Conservation (phyloP, 2,113 vertebrate genomes). For the Channa maculata region DNA sequence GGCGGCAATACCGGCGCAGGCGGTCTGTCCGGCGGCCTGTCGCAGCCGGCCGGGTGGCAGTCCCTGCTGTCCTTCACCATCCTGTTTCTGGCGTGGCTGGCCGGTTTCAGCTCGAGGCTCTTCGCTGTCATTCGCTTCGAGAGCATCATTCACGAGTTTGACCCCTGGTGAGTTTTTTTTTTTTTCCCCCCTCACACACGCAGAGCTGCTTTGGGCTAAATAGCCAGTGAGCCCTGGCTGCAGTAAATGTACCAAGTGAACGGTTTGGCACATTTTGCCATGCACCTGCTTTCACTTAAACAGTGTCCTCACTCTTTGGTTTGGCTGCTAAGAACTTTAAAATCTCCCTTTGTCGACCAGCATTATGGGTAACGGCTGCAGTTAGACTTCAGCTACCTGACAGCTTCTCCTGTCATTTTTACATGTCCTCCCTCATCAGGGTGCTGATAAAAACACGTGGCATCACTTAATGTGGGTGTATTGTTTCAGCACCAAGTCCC, state of each 20-base stretch:
- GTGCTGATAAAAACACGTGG: background rate
- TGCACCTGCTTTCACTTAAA: too few relatives aligned
- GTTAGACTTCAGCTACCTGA: background rate
- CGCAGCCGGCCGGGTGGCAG: slow-evolving; percentile 97
- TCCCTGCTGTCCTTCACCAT: slow-evolving; percentile 95
- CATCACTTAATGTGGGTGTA: background rate
- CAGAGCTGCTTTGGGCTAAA: background rate
- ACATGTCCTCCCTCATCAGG: background rate
- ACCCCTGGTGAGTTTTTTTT: slow-evolving; percentile 90
- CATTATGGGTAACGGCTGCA: too few relatives aligned
- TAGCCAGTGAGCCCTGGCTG: background rate
- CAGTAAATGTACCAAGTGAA: background rate
- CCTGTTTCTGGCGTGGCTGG: slow-evolving; percentile 96
- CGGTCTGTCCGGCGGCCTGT: slow-evolving; percentile 86
- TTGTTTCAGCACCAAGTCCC: background rate
- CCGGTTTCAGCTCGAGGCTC: slow-evolving; percentile 95
- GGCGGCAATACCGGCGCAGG: slow-evolving; percentile 37
- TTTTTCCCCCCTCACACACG: background rate
- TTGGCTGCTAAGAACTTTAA: too few relatives aligned
- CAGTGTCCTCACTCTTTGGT: too few relatives aligned
- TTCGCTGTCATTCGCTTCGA: slow-evolving; percentile 98
- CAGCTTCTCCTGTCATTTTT: background rate
- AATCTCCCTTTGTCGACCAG: too few relatives aligned
- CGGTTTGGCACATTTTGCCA: background rate
- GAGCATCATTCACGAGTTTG: slow-evolving; percentile 99